Base-by-base conservation (phyloP, 2,113 vertebrate species). In the Sphaerodactylus townsendi region DNA sequence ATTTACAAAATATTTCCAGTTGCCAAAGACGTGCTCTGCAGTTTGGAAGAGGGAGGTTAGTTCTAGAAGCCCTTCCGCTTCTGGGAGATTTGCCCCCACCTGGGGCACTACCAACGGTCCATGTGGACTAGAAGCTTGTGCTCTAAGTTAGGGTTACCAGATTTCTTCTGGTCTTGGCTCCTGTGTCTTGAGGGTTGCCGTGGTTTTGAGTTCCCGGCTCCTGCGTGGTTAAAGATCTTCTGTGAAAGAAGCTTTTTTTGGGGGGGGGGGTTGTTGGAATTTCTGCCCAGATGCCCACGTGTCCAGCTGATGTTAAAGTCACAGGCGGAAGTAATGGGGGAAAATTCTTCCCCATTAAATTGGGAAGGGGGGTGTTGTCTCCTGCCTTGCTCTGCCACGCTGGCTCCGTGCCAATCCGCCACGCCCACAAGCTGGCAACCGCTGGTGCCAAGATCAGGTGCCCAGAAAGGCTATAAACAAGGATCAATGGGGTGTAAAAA, bases 401-500 rank as follows among this genome's bases (percentile, higher is more conserved):
- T 19, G 14, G 50, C 50, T 59, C 56, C 19, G 59, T 3, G 25
- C 59, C 59, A 62, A 23, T 28, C 59, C 4, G 59, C 59, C 59
- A 62, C 59, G 59, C 59, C 65, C 33, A 14, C 2, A 13, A 37
- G 23, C 14, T 28, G 62, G 64, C 10, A 69, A 65, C 76, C 14
- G 25, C 33, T 17, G 3, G 48, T 17, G 35, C 64, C 69, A 59
- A 70, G 69, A 19, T 77, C 23, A 39, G 74, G 65, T 77, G 48
- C 82, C 65, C 82, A 70, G 28, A 15, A 77, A 77, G 82, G 64
- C 74, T 48, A 44, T 84, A 84, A 84, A 77, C 74, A 37, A 41
- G 82, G 33, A 76, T 69, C 73, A 68, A 15, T 56, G 82, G 35
- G 48, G 56, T 21, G 37, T 77, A 15, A 56, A 77, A 56, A 77